Base-by-base conservation (phyloP, 2,797 vertebrate species). In the Fundulus diaphanus region DNA sequence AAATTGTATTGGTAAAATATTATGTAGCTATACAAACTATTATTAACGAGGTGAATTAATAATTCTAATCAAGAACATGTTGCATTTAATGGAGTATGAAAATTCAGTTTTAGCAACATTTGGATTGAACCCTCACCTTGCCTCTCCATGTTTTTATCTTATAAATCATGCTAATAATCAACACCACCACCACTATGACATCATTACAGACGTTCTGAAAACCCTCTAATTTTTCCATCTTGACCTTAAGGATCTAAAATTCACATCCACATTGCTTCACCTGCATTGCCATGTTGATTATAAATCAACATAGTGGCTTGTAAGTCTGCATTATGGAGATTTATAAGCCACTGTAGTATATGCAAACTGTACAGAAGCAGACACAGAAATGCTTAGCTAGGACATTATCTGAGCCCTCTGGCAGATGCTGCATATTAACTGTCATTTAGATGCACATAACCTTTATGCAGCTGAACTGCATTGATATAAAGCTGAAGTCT, bases 381-480 rank as follows among this genome's bases (percentile, higher is more conserved):
- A 67, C 46, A 24, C 31, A 57, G 35, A 80, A 82, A 78, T 51
- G 74, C 61, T 59, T 40, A 37, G 66, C 61, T 75, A 66, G 83
- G 57, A 78, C 77, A 77, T 81, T 46, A 84, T 68, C 52, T 33
- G 46, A 77, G 59, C 35, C 73, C 42, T 77, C 11, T 57, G 79
- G 80, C 80, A 82, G 82, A 85, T 18, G 33, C 51, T 37, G 81
- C 49, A 75, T n/a, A 83, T 85, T 76, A 85, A 74, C 76, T 63
- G 77, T 83, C 61, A 86, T 79, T 78, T 84, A 66, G 42, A 87
- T 86, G 74, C 72, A 75, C 65, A 56, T 78, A 81, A 87, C 78
- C 84, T 88, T 87, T 85, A 54, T 74, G 70, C 75, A 48, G 76
- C 65, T 76, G 49, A 87, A 75, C 56, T 84, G 46, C 72, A 35